Base-by-base conservation (phyloP, 2,113 vertebrate genomes). In the Eubucco bourcierii region DNA sequence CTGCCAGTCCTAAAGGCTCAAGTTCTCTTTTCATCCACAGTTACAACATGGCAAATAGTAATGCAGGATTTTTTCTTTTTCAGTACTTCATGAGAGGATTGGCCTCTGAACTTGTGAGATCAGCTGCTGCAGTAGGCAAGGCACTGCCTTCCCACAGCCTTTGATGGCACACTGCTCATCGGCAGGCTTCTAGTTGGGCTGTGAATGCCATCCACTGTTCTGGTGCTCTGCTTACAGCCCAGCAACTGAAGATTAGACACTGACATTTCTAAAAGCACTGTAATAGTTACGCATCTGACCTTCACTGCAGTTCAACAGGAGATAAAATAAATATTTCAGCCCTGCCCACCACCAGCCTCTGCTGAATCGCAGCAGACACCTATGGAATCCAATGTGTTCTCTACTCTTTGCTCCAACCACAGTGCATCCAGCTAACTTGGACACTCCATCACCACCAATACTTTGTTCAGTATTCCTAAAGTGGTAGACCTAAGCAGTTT, bases 1-100 rank as follows among this genome's bases (percentile, higher is more conserved):
- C 14, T 90, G 74, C 64, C n/a, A 88, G 47, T 41, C 80, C 68
- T 74, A 47, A 85, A 87, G 52, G 80, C 64, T 92, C 59, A 76
- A 24, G 13, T 70, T 85, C 66, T 68, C 67, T 63, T 84, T 90
- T 59, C 47, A 84, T 20, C 31, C 59, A 50, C 44, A 77, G 64
- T 75, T 78, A 59, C 56, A 56, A 56, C 34, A 50, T 1, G 25
- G 61, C 70, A 58, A 67, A 58, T 13, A 83, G 23, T 11, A 79
- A 79, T 4, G 37, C 2, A 2, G 67, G 75, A 46, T 47, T 15
- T 60, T 60, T 84, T 50, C 44, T 71, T 64, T 47, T 28, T 47
- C 65, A 31, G 11, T 44, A 29, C 31, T 39, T 15, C 28, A 34
- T 0, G 0, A 67, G 64, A 65, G 71, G 27, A 60, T 0, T 31